A percentile compares a stretch with the other conserved stretches of the same genome.
phyloP scores from a whole-genome alignment of 2,888 invertebrate species.

The Smittia sp. region DNA sequence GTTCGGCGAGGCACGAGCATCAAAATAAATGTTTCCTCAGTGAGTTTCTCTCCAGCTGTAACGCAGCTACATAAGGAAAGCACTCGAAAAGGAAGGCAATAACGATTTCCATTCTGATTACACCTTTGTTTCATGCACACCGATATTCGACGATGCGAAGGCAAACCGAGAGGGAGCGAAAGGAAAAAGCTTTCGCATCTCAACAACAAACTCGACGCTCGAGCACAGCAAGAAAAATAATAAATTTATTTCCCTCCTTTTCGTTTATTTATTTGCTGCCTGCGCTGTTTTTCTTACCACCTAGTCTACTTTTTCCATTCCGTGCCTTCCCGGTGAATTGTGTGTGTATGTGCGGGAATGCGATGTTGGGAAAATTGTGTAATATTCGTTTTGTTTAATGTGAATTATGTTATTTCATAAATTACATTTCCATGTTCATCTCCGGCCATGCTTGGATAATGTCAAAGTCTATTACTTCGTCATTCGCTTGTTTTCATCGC shows the following conservation, averaged over 20 bases:
- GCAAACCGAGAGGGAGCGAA: too few relatives aligned
- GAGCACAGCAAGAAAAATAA: not conserved
- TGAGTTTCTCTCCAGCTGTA: not conserved
- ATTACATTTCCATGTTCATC: slow-evolving; percentile 23
- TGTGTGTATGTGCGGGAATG: not conserved
- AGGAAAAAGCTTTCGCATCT: not conserved
- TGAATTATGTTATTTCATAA: slow-evolving; percentile 20
- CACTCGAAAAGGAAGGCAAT: not conserved
- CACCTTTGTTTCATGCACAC: not conserved
- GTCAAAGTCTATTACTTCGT: slow-evolving; percentile 22
- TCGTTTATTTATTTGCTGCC: slow-evolving; percentile 5
- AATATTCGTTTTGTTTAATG: slow-evolving; percentile 11
- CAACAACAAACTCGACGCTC: not conserved
- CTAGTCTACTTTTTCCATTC: not conserved
- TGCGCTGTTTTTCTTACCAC: not conserved
- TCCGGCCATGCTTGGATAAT: not conserved
- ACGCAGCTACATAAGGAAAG: not conserved
- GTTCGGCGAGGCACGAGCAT: not conserved
- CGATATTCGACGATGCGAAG: not conserved
- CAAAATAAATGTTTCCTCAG: slow-evolving; percentile 9
- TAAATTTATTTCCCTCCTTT: slow-evolving; percentile 8
- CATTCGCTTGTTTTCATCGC: not conserved
- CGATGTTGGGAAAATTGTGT: not conserved
- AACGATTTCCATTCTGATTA: slow-evolving; percentile 2
- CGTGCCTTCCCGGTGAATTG: not conserved